Evolutionary conservation across 1,140 invertebrate species (phyloP), one percentile per base, ranked within the genome.

Genomic region (Aphelinus certus): DNA sequence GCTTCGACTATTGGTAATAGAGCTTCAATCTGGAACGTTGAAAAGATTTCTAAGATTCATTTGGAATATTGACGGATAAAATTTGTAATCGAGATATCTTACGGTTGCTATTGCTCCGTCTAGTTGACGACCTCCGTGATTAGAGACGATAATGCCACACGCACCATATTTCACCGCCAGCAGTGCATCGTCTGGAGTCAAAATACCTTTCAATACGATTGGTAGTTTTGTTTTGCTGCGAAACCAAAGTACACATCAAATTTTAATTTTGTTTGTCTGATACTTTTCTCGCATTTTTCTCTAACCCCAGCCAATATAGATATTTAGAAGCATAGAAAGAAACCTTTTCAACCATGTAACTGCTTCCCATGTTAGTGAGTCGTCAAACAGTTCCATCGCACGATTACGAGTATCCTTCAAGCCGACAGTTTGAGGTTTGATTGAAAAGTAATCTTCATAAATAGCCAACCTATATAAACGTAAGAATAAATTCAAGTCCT

Each of bases 111-210:
- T 93, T 49, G 93, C 92, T 42, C 92, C 91, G 83, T 98, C 96
- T 26, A 98, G 86, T 89, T 98, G 96, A 69, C 96, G 89, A 0
- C 92, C 96, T 1, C 96, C 96, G 86, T 97, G 96, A 87, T 97
- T 97, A 0, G 96, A 98, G 9, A 98, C 96, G 6, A 96, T 88
- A 58, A 98, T 92, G 1, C 89, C 97, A 26, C 89, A 84, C 61
- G 91, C 94, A 7, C 95, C 95, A 62, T 91, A 86, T 81, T 96
- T 88, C 1, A 92, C 86, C 1, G 93, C 96, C 73, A 93, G 85
- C 7, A 92, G 77, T 0, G 96, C 96, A 89, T 98, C 97, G 81
- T 97, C 94, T 1, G 90, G 91, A 10, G 95, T 95, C 49, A 98
- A 85, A 71, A 98, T 91, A 42, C 97, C 97, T 89, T 98, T 98